Conservation (phyloP, 2,888 invertebrate species). For the Beris chalybata region DNA sequence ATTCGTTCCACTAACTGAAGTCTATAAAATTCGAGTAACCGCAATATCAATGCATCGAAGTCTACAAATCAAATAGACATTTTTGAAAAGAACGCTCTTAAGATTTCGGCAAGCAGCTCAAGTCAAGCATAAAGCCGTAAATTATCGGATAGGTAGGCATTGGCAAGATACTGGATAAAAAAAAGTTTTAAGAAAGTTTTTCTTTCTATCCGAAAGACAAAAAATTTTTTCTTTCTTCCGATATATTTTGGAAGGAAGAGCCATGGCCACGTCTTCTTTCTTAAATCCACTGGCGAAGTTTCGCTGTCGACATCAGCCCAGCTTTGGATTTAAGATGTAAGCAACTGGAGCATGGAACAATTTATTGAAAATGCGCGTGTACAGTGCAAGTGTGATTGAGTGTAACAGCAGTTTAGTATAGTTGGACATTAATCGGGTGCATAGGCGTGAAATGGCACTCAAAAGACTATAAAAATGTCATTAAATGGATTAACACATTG, state of each 20-base stretch:
- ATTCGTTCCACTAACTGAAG: too few relatives aligned
- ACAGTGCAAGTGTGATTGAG: constrained; percentile 14
- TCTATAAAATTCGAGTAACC: too few relatives aligned
- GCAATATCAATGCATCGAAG: too few relatives aligned
- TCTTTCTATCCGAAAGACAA: constrained; percentile 1
- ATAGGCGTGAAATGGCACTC: constrained; percentile 22
- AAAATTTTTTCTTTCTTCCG: not conserved
- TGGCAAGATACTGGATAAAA: constrained; percentile 3
- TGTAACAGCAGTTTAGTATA: not conserved
- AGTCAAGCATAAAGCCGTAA: constrained; percentile 26
- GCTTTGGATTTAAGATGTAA: not conserved
- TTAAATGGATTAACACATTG: too few relatives aligned
- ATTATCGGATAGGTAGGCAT: constrained; percentile 12
- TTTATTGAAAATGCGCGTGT: constrained; percentile 22
- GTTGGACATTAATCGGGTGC: constrained; percentile 15
- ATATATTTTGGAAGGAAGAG: constrained; percentile 6
- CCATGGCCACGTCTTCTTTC: constrained; percentile 8
- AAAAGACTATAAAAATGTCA: constrained; percentile 1
- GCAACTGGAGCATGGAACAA: constrained; percentile 18
- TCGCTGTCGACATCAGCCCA: constrained; percentile 11
- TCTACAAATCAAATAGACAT: constrained; percentile 6
- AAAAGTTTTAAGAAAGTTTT: constrained; percentile 21
- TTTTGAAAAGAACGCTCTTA: too few relatives aligned
- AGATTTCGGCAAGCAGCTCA: not conserved
- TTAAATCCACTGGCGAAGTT: constrained; percentile 26